Evolutionary conservation across 2,888 invertebrate species (phyloP).

Genomic region (Malacosoma neustria): DNA sequence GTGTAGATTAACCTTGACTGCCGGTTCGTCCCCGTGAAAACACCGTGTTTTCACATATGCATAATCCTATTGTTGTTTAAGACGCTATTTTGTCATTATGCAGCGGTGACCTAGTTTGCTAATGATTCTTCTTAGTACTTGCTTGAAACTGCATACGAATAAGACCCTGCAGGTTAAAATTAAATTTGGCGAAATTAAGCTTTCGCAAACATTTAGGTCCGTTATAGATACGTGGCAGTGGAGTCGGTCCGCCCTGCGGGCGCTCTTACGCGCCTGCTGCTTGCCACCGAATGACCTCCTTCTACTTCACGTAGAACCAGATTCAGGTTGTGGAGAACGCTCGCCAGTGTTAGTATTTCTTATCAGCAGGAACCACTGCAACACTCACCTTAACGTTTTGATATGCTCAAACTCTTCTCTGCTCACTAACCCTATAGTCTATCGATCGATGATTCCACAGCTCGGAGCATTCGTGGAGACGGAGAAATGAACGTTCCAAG

Average conservation of each 20-base stretch:
- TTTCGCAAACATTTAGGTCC: no score
- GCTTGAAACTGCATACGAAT: no score
- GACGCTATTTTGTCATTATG: no score
- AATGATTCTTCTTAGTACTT: no score
- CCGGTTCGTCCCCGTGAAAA: not conserved
- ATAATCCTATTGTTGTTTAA: no score
- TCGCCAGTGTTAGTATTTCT: constrained; percentile 56
- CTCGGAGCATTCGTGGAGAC: constrained; percentile 85
- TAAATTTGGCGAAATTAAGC: no score
- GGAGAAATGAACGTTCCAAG: constrained; percentile 89
- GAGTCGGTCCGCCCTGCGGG: constrained; percentile 44
- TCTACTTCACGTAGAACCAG: constrained; percentile 45
- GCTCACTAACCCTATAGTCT: constrained; percentile 67
- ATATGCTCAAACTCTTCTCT: constrained; percentile 27
- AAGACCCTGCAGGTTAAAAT: no score
- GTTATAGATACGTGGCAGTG: constrained; percentile 42
- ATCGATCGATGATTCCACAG: constrained; percentile 78
- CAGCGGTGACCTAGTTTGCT: no score
- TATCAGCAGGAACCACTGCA: constrained; percentile 8
- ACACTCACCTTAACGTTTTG: constrained; percentile 50
- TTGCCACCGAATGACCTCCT: constrained; percentile 51
- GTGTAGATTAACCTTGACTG: constrained; percentile 1
- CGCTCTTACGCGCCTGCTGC: constrained; percentile 56
- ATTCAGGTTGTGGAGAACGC: constrained; percentile 39
- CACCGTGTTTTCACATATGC: not conserved